These are phyloP conservation scores for Cecidostiba fungosa DNA, from an alignment of 2,888 invertebrate species.

Conservation along the genomic window DNA sequence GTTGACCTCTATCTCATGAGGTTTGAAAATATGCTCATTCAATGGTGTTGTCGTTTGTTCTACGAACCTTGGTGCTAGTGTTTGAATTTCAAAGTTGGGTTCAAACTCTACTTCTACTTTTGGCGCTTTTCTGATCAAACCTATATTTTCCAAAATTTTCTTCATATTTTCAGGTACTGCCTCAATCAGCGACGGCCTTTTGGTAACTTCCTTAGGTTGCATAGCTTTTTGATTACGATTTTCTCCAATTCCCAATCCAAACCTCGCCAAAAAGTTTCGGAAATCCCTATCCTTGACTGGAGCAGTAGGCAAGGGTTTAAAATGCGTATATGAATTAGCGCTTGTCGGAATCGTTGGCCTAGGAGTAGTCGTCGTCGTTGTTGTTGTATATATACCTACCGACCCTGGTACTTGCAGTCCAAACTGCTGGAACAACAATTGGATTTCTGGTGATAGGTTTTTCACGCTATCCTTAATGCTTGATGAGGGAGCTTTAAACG, in stretches of 20 bases:
- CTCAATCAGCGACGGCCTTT: slow-evolving; percentile 72
- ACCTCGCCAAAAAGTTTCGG: slow-evolving; percentile 79
- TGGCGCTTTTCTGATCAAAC: slow-evolving; percentile 71
- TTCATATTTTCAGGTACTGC: slow-evolving; percentile 77
- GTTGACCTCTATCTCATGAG: slow-evolving; percentile 72
- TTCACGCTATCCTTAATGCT: slow-evolving; percentile 73
- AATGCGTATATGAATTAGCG: slow-evolving; percentile 78
- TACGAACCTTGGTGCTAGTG: slow-evolving; percentile 15
- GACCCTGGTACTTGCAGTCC: slow-evolving; percentile 72
- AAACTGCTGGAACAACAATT: slow-evolving; percentile 75
- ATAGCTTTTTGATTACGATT: slow-evolving; percentile 73
- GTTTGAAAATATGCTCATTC: slow-evolving; percentile 78
- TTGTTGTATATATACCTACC: slow-evolving; percentile 58
- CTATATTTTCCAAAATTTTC: slow-evolving; percentile 78
- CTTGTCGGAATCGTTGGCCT: slow-evolving; percentile 66
- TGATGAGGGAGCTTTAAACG: slow-evolving; percentile 67
- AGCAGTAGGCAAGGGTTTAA: slow-evolving; percentile 79
- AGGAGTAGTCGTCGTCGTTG: slow-evolving; percentile 65
- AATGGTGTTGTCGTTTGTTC: slow-evolving; percentile 46
- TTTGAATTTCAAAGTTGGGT: neutral
- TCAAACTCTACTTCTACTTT: slow-evolving; percentile 27
- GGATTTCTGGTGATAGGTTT: slow-evolving; percentile 76
- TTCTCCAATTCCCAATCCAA: slow-evolving; percentile 77
- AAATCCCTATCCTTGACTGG: slow-evolving; percentile 77
- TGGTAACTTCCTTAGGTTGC: slow-evolving; percentile 58